Evolutionary conservation across 1,140 invertebrate species (phyloP).

Genomic region (Formica selysi): DNA sequence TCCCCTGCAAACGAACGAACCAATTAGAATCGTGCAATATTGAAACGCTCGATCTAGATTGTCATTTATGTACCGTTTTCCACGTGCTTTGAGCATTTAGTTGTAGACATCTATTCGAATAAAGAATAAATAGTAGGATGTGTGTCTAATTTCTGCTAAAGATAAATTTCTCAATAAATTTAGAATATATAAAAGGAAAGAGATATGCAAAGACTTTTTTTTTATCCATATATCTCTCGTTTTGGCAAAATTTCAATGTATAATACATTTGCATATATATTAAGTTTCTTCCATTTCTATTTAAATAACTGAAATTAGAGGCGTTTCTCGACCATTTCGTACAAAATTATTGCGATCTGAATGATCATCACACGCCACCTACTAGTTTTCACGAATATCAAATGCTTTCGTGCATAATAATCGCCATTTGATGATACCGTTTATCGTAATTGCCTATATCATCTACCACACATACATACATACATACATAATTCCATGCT

Average conservation of each 20-base stretch:
- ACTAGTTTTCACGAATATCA: constrained; percentile 12
- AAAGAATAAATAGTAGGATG: not conserved
- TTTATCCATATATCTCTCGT: not conserved
- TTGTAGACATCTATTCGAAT: not conserved
- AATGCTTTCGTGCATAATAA: constrained; percentile 30
- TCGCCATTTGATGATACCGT: constrained; percentile 30
- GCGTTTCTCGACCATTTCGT: not conserved
- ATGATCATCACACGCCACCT: not conserved
- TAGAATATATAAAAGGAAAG: not conserved
- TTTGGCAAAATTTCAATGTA: not conserved
- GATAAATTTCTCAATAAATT: constrained; percentile 1
- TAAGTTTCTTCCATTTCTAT: not conserved
- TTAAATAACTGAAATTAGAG: not conserved
- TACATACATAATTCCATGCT: not conserved
- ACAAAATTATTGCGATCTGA: constrained; percentile 19
- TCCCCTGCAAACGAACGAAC: not conserved
- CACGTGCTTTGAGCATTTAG: not conserved
- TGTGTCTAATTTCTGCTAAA: not conserved
- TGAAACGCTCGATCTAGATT: not conserved
- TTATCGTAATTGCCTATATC: constrained; percentile 37
- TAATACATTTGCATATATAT: not conserved
- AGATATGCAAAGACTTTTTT: not conserved
- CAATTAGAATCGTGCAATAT: constrained; percentile 54
- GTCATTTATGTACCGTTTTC: not conserved
- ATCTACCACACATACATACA: not conserved